phyloP scores from a whole-genome alignment of 2,888 invertebrate genomes.

The Coecobrya sp. region DNA sequence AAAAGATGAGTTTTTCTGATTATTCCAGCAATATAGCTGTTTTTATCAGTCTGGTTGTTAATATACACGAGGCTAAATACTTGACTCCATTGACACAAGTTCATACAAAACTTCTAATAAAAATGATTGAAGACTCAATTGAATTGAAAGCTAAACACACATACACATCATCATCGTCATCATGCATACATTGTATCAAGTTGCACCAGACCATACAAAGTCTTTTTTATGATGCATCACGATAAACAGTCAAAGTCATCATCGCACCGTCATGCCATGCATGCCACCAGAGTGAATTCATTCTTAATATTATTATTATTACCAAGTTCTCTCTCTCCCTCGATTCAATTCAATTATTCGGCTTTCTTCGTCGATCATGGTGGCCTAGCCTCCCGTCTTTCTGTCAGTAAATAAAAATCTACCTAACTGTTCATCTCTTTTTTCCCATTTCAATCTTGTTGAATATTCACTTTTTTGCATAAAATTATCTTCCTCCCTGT shows the following conservation, averaged over 20 bases:
- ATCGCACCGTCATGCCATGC: slow-evolving; percentile 7
- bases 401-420: background rate
- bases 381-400: slow-evolving; percentile 39
- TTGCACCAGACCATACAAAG: slow-evolving; percentile 53
- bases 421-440: background rate
- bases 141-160: slow-evolving; percentile 42
- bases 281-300: slow-evolving; percentile 6
- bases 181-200: slow-evolving; percentile 44
- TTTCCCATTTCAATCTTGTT: background rate
- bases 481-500: background rate
- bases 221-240: slow-evolving; percentile 39
- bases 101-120: slow-evolving; percentile 2
- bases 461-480: slow-evolving; percentile 19
- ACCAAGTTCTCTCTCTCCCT: background rate
- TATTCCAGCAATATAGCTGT: slow-evolving; percentile 12
- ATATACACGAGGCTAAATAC: slow-evolving; percentile 14
- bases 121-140: slow-evolving; percentile 55
- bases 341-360: slow-evolving; percentile 32
- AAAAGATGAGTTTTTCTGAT: slow-evolving; percentile 4
- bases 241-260: slow-evolving; percentile 19
- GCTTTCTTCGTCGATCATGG: slow-evolving; percentile 45
- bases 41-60: background rate
- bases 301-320: background rate
- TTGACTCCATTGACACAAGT: slow-evolving; percentile 45
- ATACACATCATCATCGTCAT: background rate